Evolutionary conservation across 2,113 vertebrate genomes (phyloP).

Genomic region (Andinoacara biseriatus): DNA sequence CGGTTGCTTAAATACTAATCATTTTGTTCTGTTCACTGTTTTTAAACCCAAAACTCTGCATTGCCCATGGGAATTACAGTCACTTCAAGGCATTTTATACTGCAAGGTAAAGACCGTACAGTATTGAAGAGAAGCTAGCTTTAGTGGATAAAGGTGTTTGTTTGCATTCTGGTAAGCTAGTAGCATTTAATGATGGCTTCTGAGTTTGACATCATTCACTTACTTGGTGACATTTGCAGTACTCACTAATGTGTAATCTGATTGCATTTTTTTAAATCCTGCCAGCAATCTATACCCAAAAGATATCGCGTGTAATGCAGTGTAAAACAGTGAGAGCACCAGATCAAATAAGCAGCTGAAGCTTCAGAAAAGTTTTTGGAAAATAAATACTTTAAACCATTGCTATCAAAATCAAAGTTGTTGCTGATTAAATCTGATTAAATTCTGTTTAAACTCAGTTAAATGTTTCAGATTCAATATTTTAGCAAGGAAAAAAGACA

Average conservation of each 20-base stretch:
- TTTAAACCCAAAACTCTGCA: constrained; percentile 18
- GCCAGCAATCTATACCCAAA: background rate
- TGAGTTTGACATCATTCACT: background rate
- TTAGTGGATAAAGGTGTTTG: background rate
- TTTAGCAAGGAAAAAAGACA: background rate
- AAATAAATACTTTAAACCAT: background rate
- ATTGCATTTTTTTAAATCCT: background rate
- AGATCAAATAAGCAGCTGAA: background rate
- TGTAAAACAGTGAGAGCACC: background rate
- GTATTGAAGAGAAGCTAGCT: background rate
- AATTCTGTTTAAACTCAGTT: background rate
- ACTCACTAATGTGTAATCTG: background rate
- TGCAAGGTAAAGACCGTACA: background rate
- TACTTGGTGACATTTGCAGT: background rate
- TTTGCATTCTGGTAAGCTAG: fast-evolving
- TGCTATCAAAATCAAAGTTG: background rate
- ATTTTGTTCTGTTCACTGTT: constrained; percentile 13
- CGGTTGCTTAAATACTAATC: constrained; percentile 22
- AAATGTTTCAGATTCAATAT: background rate
- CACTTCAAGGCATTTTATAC: background rate
- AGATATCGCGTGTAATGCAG: background rate
- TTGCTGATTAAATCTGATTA: background rate
- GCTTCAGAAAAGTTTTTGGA: background rate
- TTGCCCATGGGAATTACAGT: background rate
- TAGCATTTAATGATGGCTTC: background rate